phyloP scores from a whole-genome alignment of 1,140 invertebrate species.

The Acromyrmex charruanus region DNA sequence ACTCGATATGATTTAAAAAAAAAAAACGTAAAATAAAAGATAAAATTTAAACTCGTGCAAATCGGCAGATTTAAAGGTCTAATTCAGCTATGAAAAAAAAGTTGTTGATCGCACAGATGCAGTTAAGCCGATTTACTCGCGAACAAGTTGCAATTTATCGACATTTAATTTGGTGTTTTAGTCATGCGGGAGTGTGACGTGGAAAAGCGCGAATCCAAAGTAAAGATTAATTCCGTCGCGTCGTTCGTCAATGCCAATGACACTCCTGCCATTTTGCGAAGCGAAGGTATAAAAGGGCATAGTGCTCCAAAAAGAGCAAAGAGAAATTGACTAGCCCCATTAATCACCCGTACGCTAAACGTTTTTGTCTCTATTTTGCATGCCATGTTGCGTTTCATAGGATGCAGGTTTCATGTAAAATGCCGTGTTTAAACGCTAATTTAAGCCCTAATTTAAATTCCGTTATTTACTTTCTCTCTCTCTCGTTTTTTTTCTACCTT shows the following conservation, averaged over 20 bases:
- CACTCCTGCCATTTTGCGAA: slow-evolving; percentile 67
- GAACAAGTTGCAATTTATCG: slow-evolving; percentile 46
- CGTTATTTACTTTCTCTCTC: not conserved
- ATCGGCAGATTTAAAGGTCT: not conserved
- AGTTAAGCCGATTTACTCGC: slow-evolving; percentile 28
- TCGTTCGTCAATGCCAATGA: slow-evolving; percentile 76
- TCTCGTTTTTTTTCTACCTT: not conserved
- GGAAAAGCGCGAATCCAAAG: not conserved
- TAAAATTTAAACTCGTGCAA: not conserved
- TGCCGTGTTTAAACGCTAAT: too few species aligned
- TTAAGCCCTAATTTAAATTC: not conserved
- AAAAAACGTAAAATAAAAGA: not conserved
- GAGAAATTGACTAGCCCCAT: slow-evolving; percentile 56
- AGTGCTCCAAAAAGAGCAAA: slow-evolving; percentile 56
- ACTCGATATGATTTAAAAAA: not conserved
- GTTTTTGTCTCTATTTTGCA: slow-evolving; percentile 27
- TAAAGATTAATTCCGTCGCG: slow-evolving; percentile 74
- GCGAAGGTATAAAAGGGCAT: slow-evolving; percentile 63
- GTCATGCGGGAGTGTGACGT: not conserved
- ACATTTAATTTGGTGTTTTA: slow-evolving; percentile 50
- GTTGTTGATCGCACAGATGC: not conserved
- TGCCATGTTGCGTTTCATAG: slow-evolving; percentile 5
- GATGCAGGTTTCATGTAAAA: not conserved
- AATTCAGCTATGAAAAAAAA: not conserved
- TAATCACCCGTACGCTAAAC: slow-evolving; percentile 67